Percentiles rank a stretch among this genome's conserved stretches.
Conservation (phyloP, 30 jellyfish, hydroid and myxozoan genomes). For the Aurelia aurita complex sp. Pacific region DNA sequence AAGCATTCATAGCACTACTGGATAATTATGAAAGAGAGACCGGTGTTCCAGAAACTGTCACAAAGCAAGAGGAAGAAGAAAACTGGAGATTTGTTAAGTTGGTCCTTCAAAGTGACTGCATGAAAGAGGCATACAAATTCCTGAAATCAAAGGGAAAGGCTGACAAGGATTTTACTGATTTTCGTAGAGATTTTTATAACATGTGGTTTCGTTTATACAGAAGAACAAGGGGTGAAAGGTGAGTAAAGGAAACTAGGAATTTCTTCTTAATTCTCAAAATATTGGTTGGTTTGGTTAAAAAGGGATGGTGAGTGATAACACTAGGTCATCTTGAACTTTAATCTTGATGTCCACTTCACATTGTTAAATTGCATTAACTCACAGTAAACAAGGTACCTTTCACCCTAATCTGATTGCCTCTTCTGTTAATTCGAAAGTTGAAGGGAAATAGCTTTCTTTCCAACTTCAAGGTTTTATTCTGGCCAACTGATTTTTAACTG, state of each 20-base stretch:
- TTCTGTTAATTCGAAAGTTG: too few species aligned
- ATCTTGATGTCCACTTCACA: too few species aligned
- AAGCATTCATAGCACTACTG: constrained; percentile 89
- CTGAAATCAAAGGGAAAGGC: constrained; percentile 57
- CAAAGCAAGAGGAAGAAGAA: constrained; percentile 74
- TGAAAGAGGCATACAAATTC: constrained; percentile 79
- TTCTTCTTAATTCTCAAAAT: too few species aligned
- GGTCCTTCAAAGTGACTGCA: constrained; percentile 57
- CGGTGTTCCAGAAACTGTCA: constrained; percentile 75
- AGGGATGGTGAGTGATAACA: too few species aligned
- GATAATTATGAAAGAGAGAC: constrained; percentile 86
- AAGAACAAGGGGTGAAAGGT: constrained; percentile 82
- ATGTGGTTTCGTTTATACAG: constrained; percentile 86
- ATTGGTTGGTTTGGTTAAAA: too few species aligned
- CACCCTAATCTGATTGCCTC: too few species aligned
- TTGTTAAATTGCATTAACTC: too few species aligned
- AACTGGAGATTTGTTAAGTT: constrained; percentile 66
- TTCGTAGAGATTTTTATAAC: constrained; percentile 61
- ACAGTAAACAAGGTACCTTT: too few species aligned
- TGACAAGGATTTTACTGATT: constrained; percentile 37
- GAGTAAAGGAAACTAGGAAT: background rate
- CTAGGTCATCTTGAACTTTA: too few species aligned
- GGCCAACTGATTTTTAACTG: too few species aligned
- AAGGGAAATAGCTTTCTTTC: too few species aligned
- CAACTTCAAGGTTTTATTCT: too few species aligned